Base-by-base conservation (phyloP, 2,888 invertebrate genomes). In the Tinea pellionella region DNA sequence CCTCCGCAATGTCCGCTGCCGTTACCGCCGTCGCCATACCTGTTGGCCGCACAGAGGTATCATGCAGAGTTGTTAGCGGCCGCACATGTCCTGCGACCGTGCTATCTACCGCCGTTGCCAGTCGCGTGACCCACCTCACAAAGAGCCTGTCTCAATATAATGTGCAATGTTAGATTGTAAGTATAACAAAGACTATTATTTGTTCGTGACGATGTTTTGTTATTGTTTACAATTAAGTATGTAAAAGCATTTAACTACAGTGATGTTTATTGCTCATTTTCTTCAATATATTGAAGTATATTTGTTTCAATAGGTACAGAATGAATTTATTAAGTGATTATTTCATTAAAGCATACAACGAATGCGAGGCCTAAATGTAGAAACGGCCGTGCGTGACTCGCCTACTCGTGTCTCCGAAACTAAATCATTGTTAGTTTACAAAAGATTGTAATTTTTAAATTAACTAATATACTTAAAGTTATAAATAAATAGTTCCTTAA, bases 131-230 rank as follows among this genome's bases (percentile, higher is more conserved):
- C 67, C 71, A 68, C 53, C 70, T 63, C 64, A 63, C 72, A 60
- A 67, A 69, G 63, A 62, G 70, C 59, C 68, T 75, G 73, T 73
- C 72, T 73, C 69, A 69, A 75, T 68, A 68, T 76, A 67, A 71
- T 78, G 87, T 87, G 87, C 87, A 87, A 87, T 87, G 79, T 75
- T 86, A 86, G 84, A 82, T 82, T 86, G 87, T 87, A 86, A 87
- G 87, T 86, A 86, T n/a, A n/a, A n/a, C 76, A 67, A 68, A 69
- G 41, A 59, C 59, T 53, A 24, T 53, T 47, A 47, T 47, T 47
- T 47, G 47, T 47, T 47, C 6, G 47, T 47, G 47, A 47, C 47
- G 13, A 47, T 47, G 47, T 47, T 47, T 16, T 47, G 16, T 43
- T 56, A 24, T 61, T 62, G 51, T 61, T 63, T 66, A 65, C 65